A percentile compares a stretch with the other conserved stretches of the same genome.
These are phyloP conservation scores for Dasypolia templi DNA, from an alignment of 2,888 invertebrate genomes.

Conservation along the genomic window DNA sequence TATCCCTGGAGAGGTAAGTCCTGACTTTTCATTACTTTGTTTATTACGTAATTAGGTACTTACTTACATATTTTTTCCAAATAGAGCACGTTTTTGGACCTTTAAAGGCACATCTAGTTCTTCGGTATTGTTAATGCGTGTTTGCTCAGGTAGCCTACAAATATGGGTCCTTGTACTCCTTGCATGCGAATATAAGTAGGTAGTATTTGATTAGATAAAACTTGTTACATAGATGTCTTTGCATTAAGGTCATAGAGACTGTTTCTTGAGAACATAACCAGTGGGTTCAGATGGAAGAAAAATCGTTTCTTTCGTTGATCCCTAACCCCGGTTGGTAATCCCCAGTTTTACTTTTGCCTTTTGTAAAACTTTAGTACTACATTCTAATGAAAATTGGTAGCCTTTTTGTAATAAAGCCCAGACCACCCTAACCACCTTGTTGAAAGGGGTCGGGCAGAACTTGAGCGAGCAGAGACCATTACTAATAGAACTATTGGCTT, in stretches of 20 bases:
- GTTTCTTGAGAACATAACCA: not conserved
- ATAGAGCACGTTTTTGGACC: slow-evolving; percentile 16
- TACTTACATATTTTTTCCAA: not conserved
- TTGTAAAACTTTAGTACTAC: not conserved
- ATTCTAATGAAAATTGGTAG: not conserved
- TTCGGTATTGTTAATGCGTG: not conserved
- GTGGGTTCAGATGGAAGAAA: not conserved
- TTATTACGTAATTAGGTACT: slow-evolving; percentile 75
- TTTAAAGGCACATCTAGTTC: not conserved
- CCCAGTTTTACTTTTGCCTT: not conserved
- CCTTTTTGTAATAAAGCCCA: not conserved
- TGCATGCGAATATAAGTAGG: slow-evolving; percentile 11
- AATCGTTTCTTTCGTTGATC: not conserved
- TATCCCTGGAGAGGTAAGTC: slow-evolving; percentile 83
- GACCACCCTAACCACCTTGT: not conserved
- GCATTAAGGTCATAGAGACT: not conserved
- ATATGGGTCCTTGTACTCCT: not conserved
- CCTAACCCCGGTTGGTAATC: too few species aligned
- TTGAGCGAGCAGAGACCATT: not conserved
- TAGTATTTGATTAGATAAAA: slow-evolving; percentile 22
- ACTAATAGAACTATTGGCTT: not conserved
- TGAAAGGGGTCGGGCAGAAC: not conserved
- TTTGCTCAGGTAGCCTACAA: too few species aligned
- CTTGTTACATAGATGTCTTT: not conserved
- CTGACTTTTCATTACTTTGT: slow-evolving; percentile 32